Conservation (phyloP, 2,113 vertebrate species). For the Caretta caretta region DNA sequence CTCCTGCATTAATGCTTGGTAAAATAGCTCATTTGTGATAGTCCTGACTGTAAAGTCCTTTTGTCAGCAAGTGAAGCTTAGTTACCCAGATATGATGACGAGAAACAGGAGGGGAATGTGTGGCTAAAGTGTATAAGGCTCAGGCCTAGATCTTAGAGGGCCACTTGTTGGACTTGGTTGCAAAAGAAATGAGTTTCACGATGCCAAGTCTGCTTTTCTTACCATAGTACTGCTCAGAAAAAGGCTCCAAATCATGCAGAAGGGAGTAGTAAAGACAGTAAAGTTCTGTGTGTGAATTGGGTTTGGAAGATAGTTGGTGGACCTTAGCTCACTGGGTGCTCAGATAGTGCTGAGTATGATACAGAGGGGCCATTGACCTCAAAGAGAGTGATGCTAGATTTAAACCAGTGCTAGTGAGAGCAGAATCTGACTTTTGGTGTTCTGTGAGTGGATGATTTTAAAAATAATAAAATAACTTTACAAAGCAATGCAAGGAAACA, state of each 20-base stretch:
- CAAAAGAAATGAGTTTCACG: background rate
- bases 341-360: background rate
- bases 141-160: background rate
- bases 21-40: conserved; percentile 37
- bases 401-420: background rate
- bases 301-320: background rate
- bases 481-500: background rate
- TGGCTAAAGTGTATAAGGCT: background rate
- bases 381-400: background rate
- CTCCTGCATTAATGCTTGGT: conserved; percentile 36
- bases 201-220: background rate
- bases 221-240: background rate
- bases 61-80: conserved; percentile 30
- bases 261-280: background rate
- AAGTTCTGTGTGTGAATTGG: background rate
- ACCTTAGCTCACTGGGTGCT: background rate
- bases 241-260: background rate
- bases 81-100: conserved; percentile 18
- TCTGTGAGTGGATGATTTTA: background rate
- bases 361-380: background rate
- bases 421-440: background rate
- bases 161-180: background rate
- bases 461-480: background rate
- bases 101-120: background rate
- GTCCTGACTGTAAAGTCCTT: conserved; percentile 38